Conservation (phyloP, 35 echinoderm and acorn worm species). For the Stichopus chloronotus region DNA sequence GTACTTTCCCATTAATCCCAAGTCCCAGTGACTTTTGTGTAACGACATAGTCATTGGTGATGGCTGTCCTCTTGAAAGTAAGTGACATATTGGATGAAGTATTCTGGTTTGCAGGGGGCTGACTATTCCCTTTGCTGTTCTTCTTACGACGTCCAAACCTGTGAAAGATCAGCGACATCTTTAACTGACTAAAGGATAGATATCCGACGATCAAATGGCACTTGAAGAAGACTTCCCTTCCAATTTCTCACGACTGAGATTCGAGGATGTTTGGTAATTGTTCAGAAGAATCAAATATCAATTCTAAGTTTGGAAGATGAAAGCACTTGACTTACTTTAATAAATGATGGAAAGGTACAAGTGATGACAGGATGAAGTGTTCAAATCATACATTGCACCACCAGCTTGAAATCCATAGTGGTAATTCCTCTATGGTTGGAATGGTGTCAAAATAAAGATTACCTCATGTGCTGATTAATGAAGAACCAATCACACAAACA, state of each 20-base stretch:
- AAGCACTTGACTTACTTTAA: background rate
- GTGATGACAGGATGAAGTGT: no score
- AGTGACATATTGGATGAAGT: slow-evolving; percentile 55
- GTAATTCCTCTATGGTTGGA: no score
- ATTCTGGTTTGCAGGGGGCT: slow-evolving; percentile 69
- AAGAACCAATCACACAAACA: no score
- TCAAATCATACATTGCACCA: no score
- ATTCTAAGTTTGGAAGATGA: background rate
- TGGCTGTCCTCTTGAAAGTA: slow-evolving; percentile 76
- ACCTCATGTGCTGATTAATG: no score
- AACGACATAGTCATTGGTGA: slow-evolving; percentile 89
- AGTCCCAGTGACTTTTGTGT: slow-evolving; percentile 88
- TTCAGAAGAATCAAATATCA: background rate
- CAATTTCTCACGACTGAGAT: background rate
- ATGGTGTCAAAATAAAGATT: no score
- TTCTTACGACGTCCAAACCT: slow-evolving; percentile 40
- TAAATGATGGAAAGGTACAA: no score
- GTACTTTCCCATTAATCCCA: slow-evolving; percentile 97
- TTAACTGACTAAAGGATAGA: background rate
- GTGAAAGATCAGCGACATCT: slow-evolving; percentile 56
- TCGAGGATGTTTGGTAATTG: background rate
- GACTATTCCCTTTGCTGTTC: slow-evolving; percentile 67
- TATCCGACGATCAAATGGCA: background rate
- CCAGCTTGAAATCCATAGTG: no score
- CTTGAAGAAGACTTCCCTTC: background rate